Conservation (phyloP, 2,888 invertebrate genomes). For the Drosophila emarginata region DNA sequence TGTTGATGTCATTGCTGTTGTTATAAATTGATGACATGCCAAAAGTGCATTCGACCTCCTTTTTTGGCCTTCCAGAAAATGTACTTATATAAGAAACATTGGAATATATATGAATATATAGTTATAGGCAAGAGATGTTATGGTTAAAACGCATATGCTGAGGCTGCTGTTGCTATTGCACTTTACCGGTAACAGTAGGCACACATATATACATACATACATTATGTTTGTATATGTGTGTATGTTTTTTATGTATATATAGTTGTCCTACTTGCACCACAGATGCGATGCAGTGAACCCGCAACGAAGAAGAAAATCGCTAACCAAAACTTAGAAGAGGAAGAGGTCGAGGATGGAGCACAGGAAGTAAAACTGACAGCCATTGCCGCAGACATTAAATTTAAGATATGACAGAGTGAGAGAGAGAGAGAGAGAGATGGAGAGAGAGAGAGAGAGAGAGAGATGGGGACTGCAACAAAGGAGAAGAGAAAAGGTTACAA, state of each 20-base stretch:
- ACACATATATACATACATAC: not conserved
- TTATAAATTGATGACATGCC: not conserved
- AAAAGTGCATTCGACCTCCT: not conserved
- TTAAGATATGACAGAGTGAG: conserved; percentile 5
- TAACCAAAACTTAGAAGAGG: not conserved
- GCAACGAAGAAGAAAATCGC: conserved; percentile 9
- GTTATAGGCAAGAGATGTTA: not conserved
- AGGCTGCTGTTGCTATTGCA: not conserved
- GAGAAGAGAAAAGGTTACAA: not conserved
- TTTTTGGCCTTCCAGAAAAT: not conserved
- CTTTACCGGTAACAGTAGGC: conserved; percentile 10
- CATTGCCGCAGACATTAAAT: conserved; percentile 8
- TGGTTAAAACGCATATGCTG: conserved; percentile 8
- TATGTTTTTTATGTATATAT: not conserved
- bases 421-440: not conserved
- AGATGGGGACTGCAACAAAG: not conserved
- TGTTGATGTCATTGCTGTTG: not conserved
- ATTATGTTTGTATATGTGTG: not conserved
- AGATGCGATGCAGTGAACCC: conserved; percentile 15
- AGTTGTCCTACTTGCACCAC: not conserved
- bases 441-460: not conserved
- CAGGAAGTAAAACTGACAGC: conserved; percentile 13
- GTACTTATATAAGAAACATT: not conserved
- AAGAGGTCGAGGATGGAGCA: conserved; percentile 1
- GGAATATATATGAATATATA: not conserved